phyloP scores from a whole-genome alignment of 2,797 vertebrate species.

The Crocidura indochinensis region DNA sequence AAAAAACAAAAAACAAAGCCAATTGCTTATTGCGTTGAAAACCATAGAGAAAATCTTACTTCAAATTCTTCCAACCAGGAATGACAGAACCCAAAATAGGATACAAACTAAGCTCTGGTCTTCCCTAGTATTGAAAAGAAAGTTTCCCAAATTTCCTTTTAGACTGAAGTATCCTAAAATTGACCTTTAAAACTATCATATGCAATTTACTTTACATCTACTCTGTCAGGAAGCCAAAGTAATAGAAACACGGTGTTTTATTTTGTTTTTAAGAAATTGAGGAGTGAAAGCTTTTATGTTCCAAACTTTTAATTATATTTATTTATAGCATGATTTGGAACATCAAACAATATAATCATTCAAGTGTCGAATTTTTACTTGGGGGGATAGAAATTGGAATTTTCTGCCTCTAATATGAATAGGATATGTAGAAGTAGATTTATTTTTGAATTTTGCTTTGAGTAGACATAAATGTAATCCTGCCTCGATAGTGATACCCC shows the following conservation, averaged over 20 bases:
- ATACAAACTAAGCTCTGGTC: background rate
- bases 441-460: constrained; percentile 58
- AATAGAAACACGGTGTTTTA: constrained; percentile 59
- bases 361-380: constrained; percentile 5
- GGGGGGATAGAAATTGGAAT: constrained; percentile 37
- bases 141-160: background rate
- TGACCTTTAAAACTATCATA: constrained; percentile 61
- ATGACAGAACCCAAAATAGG: background rate
- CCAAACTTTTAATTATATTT: constrained; percentile 12
- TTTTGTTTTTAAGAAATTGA: constrained; percentile 40
- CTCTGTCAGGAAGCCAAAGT: constrained; percentile 7
- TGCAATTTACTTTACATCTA: constrained; percentile 49
- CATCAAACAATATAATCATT: constrained; percentile 33
- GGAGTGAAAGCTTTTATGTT: constrained; percentile 43
- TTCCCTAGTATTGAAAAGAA: constrained; percentile 17
- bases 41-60: background rate
- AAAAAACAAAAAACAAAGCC: no score
- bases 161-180: constrained; percentile 37
- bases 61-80: constrained; percentile 2
- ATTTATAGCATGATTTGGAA: background rate
- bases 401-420: background rate
- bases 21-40: constrained; percentile 15
- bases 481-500: background rate
- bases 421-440: background rate
- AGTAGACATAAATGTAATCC: constrained; percentile 40